Percentiles rank a stretch among this genome's conserved stretches.
These are phyloP conservation scores for Tarsius wallacei DNA, from an alignment of 2,797 vertebrate genomes.

Conservation along the genomic window DNA sequence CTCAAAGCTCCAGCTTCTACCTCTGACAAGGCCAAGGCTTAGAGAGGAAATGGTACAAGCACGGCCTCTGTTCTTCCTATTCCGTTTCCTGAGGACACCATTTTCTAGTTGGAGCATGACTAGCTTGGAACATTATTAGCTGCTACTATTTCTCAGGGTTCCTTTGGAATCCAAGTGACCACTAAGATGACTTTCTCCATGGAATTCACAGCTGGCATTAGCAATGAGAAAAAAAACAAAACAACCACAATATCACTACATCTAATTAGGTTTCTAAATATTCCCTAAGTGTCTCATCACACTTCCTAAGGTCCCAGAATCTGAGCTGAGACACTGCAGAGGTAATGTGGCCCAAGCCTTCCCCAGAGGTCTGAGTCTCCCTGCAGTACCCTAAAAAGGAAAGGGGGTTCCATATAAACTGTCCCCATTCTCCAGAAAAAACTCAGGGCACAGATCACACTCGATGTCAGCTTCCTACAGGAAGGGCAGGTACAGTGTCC, in stretches of 20 bases:
- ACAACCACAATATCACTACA: not conserved
- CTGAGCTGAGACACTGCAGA: not conserved
- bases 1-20: not conserved
- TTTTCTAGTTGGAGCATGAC: not conserved
- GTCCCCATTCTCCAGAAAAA: not conserved
- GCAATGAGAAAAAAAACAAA: not conserved
- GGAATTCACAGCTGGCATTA: not conserved
- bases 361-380: no score
- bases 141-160: not conserved
- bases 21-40: not conserved
- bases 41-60: not conserved
- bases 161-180: not conserved
- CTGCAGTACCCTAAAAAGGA: fast-evolving
- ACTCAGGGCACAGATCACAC: not conserved
- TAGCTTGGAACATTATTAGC: not conserved
- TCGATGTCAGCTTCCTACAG: not conserved
- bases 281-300: not conserved
- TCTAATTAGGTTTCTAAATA: not conserved
- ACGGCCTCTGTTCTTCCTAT: not conserved
- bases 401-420: not conserved
- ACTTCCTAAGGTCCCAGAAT: not conserved
- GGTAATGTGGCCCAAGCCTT: not conserved
- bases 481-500: not conserved
- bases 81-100: not conserved
- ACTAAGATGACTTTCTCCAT: not conserved